phyloP scores from a whole-genome alignment of 2,888 invertebrate species.

The Apodemia duryi region DNA sequence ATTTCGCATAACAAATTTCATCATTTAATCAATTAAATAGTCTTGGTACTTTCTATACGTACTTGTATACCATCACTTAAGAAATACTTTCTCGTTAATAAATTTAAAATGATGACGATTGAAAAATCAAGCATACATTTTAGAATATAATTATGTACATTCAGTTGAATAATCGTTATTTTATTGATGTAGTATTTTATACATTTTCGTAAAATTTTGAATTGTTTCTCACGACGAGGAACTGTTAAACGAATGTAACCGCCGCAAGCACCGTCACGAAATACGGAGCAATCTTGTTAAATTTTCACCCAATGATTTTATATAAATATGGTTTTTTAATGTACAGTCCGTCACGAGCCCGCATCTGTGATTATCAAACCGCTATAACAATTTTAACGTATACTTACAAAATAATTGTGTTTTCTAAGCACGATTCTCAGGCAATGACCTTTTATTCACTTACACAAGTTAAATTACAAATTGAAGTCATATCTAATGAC shows the following conservation, averaged over 20 bases:
- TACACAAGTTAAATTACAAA: conserved; percentile 30
- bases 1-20: neutral
- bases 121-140: neutral
- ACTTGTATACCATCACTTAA: neutral
- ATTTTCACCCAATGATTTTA: conserved; percentile 13
- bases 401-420: conserved; percentile 68
- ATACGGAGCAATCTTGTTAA: conserved; percentile 11
- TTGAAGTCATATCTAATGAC: conserved; percentile 7
- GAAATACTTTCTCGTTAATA: conserved; percentile 7
- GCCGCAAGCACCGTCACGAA: conserved; percentile 6
- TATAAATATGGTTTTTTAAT: conserved; percentile 20
- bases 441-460: conserved; percentile 60
- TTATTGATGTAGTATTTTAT: neutral
- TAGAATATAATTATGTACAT: no score
- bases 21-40: neutral
- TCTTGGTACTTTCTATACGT: conserved; percentile 6
- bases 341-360: conserved; percentile 53
- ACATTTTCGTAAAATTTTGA: neutral
- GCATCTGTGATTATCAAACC: conserved; percentile 65
- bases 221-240: conserved; percentile 5
- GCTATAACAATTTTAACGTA: conserved; percentile 62
- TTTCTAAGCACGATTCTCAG: conserved; percentile 69
- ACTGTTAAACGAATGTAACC: conserved; percentile 10
- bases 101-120: conserved; percentile 12
- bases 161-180: neutral